Conservation (phyloP, 2,113 vertebrate species). For the Amblyopsis rosae region DNA sequence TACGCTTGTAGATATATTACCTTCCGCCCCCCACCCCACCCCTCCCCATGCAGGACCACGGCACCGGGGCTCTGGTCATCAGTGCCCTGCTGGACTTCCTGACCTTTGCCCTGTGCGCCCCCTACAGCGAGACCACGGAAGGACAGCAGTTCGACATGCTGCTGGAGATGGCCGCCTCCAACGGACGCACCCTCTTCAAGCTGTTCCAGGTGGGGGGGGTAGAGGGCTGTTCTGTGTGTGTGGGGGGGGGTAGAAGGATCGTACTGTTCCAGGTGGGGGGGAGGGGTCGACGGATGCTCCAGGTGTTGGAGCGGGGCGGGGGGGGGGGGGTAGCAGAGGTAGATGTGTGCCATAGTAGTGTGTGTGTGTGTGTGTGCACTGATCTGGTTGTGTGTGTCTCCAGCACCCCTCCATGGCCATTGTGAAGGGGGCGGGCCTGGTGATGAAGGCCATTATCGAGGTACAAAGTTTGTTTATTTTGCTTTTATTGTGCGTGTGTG, state of each 20-base stretch:
- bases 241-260: no score
- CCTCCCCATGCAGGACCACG: slow-evolving; percentile 83
- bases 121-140: slow-evolving; percentile 98
- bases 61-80: slow-evolving; percentile 96
- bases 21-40: not conserved
- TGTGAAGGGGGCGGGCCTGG: slow-evolving; percentile 95
- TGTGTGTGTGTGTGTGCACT: not conserved
- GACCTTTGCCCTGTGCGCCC: slow-evolving; percentile 98
- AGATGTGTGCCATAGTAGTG: not conserved
- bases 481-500: no score
- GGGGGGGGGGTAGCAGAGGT: no score
- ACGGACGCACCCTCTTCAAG: slow-evolving; percentile 95
- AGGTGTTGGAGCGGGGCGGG: no score
- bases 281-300: no score
- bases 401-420: slow-evolving; percentile 99
- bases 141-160: slow-evolving; percentile 99
- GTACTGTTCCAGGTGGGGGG: no score
- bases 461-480: slow-evolving; percentile 54
- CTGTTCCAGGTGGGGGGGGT: slow-evolving; percentile 89
- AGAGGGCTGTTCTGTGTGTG: not conserved
- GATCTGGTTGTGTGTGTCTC: slow-evolving; percentile 16
- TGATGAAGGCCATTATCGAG: slow-evolving; percentile 99
- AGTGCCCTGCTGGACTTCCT: slow-evolving; percentile 98
- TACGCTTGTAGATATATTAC: no score
- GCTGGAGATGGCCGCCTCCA: slow-evolving; percentile 94